These are phyloP conservation scores for Diglossa cyanea DNA, from an alignment of 2,797 vertebrate genomes.

Conservation along the genomic window DNA sequence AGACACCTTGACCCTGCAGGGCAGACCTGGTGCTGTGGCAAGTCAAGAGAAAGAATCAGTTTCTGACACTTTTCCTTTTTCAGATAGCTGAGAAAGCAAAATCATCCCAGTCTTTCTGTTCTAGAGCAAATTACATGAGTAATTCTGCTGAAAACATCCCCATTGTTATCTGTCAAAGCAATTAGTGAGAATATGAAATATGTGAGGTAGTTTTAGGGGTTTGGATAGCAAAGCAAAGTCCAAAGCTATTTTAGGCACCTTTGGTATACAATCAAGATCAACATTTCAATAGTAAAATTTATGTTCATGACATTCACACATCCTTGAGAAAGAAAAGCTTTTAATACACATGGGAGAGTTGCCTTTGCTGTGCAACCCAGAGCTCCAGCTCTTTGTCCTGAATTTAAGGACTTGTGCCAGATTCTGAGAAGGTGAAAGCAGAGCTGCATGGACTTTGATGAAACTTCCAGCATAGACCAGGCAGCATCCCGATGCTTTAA, in stretches of 20 bases:
- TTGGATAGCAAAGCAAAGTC: background rate
- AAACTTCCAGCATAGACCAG: background rate
- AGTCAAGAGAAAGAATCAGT: background rate
- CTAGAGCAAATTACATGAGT: background rate
- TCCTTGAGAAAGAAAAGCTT: background rate
- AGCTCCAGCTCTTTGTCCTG: background rate
- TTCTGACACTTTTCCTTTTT: background rate
- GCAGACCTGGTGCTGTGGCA: background rate
- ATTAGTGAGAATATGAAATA: background rate
- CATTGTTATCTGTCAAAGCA: background rate
- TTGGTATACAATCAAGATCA: background rate
- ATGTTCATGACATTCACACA: background rate
- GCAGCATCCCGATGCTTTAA: background rate
- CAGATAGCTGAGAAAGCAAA: background rate
- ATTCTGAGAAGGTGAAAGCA: background rate
- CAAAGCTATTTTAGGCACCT: background rate
- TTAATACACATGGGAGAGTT: background rate
- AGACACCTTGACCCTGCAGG: background rate
- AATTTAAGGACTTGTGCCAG: background rate
- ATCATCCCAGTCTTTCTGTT: background rate
- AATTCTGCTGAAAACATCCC: background rate
- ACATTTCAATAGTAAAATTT: background rate
- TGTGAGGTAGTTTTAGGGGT: background rate
- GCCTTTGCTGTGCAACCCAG: background rate
- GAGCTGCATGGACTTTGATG: background rate